These are phyloP conservation scores for Melieria crassipennis DNA, from an alignment of 2,888 invertebrate genomes.

Conservation along the genomic window DNA sequence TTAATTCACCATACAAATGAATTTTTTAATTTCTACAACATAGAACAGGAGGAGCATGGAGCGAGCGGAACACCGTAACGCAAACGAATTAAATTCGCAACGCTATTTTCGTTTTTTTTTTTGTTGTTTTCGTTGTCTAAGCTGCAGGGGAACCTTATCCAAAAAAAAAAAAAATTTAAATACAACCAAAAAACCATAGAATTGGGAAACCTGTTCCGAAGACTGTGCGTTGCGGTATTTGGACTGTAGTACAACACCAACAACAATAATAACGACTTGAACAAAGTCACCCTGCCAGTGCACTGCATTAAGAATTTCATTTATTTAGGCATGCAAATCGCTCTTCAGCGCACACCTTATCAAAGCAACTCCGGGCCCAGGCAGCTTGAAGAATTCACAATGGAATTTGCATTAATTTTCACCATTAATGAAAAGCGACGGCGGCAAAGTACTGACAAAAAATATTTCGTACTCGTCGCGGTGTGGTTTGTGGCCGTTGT, in stretches of 20 bases:
- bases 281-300: neutral
- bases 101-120: neutral
- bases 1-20: too few relatives aligned
- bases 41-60: neutral
- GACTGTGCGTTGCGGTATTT: too few relatives aligned
- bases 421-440: too few relatives aligned
- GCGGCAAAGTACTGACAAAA: too few relatives aligned
- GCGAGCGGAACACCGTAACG: neutral
- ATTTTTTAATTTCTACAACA: neutral
- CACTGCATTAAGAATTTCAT: slow-evolving; percentile 22
- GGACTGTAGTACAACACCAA: neutral
- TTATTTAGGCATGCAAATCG: slow-evolving; percentile 31
- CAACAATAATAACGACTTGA: neutral
- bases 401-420: slow-evolving; percentile 32
- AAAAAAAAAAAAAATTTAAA: slow-evolving; percentile 2
- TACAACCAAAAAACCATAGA: neutral
- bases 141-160: neutral
- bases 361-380: slow-evolving; percentile 2
- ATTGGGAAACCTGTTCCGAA: too few relatives aligned
- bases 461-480: too few relatives aligned
- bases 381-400: slow-evolving; percentile 22
- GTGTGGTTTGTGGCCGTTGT: too few relatives aligned
- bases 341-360: slow-evolving; percentile 22
- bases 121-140: too few relatives aligned
- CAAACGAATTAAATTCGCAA: slow-evolving; percentile 21